Evolutionary conservation across 2,797 vertebrate genomes (phyloP).

Genomic region (Epinephelus awoara): DNA sequence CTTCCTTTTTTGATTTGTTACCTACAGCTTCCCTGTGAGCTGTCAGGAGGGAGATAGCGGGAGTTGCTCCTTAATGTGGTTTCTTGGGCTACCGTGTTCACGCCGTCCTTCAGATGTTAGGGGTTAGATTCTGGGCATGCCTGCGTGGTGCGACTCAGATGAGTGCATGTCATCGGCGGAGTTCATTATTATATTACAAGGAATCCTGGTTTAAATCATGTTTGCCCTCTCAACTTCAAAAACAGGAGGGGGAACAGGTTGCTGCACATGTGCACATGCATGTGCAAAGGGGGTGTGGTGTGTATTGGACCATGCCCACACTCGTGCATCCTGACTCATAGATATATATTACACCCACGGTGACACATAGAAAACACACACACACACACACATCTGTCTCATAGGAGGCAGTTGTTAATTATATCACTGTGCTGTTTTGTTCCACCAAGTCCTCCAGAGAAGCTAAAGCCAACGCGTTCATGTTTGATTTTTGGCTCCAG

Average conservation of each 20-base stretch:
- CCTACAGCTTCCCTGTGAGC: slow-evolving; percentile 79
- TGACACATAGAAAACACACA: slow-evolving; percentile 9
- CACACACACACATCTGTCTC: slow-evolving; percentile 34
- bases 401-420: slow-evolving; percentile 73
- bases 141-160: slow-evolving; percentile 44
- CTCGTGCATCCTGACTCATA: slow-evolving; percentile 5
- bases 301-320: slow-evolving; percentile 1
- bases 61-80: slow-evolving; percentile 71
- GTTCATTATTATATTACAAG: slow-evolving; percentile 62
- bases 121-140: slow-evolving; percentile 66
- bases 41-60: slow-evolving; percentile 72
- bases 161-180: slow-evolving; percentile 44
- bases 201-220: slow-evolving; percentile 34
- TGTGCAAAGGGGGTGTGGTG: not conserved
- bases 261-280: slow-evolving; percentile 11
- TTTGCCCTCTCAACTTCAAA: slow-evolving; percentile 51
- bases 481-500: slow-evolving; percentile 73
- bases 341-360: slow-evolving; percentile 18
- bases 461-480: slow-evolving; percentile 65
- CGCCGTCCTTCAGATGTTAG: slow-evolving; percentile 75
- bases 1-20: slow-evolving; percentile 87
- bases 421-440: slow-evolving; percentile 67
- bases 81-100: slow-evolving; percentile 63
- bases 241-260: slow-evolving; percentile 17
- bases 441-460: slow-evolving; percentile 62